These are phyloP conservation scores for Tethya wilhelma DNA, from an alignment of 37 sponge, comb jelly and placozoan genomes.

Conservation along the genomic window DNA sequence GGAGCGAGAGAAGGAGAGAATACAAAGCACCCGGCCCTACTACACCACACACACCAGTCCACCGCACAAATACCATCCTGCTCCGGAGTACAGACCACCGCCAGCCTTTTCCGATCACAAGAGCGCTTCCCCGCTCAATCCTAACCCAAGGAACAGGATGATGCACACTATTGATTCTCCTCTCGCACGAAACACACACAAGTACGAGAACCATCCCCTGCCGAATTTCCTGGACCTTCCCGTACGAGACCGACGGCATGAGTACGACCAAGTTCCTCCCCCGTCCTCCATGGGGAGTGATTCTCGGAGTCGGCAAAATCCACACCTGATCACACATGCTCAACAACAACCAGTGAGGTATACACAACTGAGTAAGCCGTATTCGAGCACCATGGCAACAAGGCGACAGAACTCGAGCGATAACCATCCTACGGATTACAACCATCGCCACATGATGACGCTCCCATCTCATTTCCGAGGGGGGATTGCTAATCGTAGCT, in stretches of 20 bases:
- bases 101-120: constrained; percentile 18
- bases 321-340: neutral
- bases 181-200: neutral
- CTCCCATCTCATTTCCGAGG: neutral
- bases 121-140: no score
- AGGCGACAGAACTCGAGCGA: neutral
- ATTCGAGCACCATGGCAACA: neutral
- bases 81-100: constrained; percentile 12
- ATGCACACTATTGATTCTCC: neutral
- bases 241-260: neutral
- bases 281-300: neutral
- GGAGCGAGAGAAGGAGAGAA: constrained; percentile 31
- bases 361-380: neutral
- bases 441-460: neutral
- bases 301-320: neutral
- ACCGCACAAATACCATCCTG: neutral
- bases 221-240: neutral
- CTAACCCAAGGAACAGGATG: no score
- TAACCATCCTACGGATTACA: neutral
- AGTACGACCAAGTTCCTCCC: neutral
- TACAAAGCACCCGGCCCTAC: neutral
- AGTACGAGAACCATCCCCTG: neutral
- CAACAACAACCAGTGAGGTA: neutral
- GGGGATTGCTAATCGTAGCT: neutral
- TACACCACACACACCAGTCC: neutral